These are phyloP conservation scores for Eolophus roseicapilla DNA, from an alignment of 2,113 vertebrate species.

Conservation along the genomic window DNA sequence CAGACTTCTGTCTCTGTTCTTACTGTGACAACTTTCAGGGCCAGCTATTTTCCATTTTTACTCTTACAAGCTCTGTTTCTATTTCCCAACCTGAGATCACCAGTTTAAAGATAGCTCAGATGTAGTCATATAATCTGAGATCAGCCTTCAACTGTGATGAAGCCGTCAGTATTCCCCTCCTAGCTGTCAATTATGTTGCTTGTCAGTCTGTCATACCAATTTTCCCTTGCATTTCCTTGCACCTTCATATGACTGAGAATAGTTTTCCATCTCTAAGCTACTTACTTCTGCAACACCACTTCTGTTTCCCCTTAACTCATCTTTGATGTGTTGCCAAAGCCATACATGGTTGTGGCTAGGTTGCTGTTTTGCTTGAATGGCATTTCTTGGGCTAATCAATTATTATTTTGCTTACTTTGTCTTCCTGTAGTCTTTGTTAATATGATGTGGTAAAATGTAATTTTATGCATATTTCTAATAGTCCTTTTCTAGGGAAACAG, in stretches of 20 bases:
- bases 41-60: conserved; percentile 23
- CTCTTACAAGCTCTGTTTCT: conserved; percentile 15
- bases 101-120: conserved; percentile 26
- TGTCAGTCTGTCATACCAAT: not conserved
- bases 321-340: not conserved
- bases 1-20: conserved; percentile 15
- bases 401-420: not conserved
- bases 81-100: not conserved
- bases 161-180: not conserved
- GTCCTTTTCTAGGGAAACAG: not conserved
- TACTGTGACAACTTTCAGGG: conserved; percentile 16
- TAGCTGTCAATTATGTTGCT: not conserved
- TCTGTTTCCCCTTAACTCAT: not conserved
- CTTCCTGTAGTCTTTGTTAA: not conserved
- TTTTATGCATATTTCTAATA: not conserved
- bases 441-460: not conserved
- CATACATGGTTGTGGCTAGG: not conserved
- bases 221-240: not conserved
- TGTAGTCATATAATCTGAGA: not conserved
- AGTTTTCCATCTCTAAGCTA: not conserved
- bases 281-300: not conserved
- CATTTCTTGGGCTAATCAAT: not conserved
- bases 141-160: not conserved
- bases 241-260: not conserved
- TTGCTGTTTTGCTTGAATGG: not conserved